Base-by-base conservation (phyloP, 2,113 vertebrate species). In the Dasypus novemcinctus region DNA sequence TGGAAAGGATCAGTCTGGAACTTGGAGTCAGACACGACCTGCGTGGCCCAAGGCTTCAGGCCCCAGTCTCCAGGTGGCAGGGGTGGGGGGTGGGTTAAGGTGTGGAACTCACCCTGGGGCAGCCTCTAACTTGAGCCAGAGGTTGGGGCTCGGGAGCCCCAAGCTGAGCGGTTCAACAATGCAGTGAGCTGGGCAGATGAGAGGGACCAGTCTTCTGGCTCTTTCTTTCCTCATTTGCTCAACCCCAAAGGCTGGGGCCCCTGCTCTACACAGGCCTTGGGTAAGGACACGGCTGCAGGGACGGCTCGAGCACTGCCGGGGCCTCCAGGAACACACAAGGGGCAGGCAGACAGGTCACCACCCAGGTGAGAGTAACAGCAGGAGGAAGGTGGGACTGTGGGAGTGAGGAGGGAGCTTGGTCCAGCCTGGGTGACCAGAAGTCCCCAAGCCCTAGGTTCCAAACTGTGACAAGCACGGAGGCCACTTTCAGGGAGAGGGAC, bases 71-170 rank as follows among this genome's bases (percentile, higher is more conserved):
- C 57, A 63, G 85, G 49, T n/a, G n/a, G n/a, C 18, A 6, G 54
- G 17, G 54, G 75, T 0, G 8, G 36, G 33, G 41, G 14, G 14
- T 2, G 7, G 5, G 18, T 57, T 17, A 8, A 59, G 43, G 49
- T 4, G 0, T 0, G 1, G n/a, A 23, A 54, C n/a, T 49, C 57
- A 25, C 20, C 18, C n/a, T 11, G 2, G 31, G 23, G 38, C 0
- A 3, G 71, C 33, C 71, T 63, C n/a, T 49, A 36, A 36, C 54
- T 27, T 31, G 49, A 54, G 68, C 18, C 4, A 3, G 31, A 76
- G 74, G 38, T 25, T 68, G 59, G 64, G 43, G n/a, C 4, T 52
- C 20, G 61, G 31, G 23, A 68, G 21, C 17, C 33, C 27, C 36
- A 33, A 41, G 46, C 36, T 4, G 54, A 74, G 25, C 3, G 13